Evolutionary conservation across 2,797 vertebrate species (phyloP).

Genomic region (Peromyscus attwateri): DNA sequence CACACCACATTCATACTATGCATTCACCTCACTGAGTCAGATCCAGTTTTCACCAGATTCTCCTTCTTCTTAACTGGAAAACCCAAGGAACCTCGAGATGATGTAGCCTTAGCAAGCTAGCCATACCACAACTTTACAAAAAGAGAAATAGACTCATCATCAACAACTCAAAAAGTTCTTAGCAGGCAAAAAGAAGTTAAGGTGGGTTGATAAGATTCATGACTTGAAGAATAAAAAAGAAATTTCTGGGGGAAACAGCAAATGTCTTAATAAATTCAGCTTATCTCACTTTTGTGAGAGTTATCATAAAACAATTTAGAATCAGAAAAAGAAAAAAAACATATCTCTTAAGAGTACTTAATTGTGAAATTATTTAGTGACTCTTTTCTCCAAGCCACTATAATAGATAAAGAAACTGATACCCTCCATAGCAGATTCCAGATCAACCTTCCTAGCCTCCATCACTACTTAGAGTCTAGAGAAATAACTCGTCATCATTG

Average conservation of each 20-base stretch:
- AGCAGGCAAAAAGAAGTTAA: neutral
- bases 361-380: conserved; percentile 12
- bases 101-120: neutral
- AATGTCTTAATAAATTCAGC: conserved; percentile 48
- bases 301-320: conserved; percentile 21
- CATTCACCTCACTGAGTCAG: neutral
- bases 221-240: neutral
- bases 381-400: conserved; percentile 36
- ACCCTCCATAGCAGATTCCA: neutral
- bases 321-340: neutral
- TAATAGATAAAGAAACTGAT: neutral
- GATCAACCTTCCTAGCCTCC: neutral
- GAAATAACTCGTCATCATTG: neutral
- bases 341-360: neutral
- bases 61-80: neutral
- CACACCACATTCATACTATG: neutral
- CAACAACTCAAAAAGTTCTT: neutral
- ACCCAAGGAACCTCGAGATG: neutral
- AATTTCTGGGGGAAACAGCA: neutral
- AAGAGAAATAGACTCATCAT: neutral
- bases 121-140: neutral
- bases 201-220: neutral
- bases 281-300: neutral
- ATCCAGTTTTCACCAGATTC: neutral
- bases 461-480: neutral